A percentile compares a stretch with the other conserved stretches of the same genome.
Conservation (phyloP, 2,113 vertebrate species). For the Phylloscopus trochilus region DNA sequence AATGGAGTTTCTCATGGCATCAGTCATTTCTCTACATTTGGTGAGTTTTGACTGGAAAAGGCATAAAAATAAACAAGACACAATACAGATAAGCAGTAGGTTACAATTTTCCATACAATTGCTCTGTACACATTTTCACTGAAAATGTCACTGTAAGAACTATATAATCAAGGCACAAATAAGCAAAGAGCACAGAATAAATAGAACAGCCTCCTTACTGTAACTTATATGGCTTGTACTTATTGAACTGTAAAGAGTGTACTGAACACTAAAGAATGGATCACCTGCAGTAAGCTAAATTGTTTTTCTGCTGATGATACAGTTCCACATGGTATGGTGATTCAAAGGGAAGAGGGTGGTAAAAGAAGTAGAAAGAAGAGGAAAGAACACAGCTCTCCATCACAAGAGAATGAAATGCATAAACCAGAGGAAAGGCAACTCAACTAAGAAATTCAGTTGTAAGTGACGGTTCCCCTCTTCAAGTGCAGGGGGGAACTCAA, state of each 20-base stretch:
- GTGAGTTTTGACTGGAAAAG: not conserved
- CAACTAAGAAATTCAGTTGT: not conserved
- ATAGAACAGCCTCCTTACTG: not conserved
- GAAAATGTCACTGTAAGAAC: conserved; percentile 1
- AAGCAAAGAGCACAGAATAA: conserved; percentile 24
- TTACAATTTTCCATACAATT: conserved; percentile 19
- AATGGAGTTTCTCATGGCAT: not conserved
- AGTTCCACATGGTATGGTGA: not conserved
- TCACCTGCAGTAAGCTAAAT: not conserved
- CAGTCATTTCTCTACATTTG: not conserved
- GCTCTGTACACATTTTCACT: not conserved
- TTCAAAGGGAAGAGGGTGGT: not conserved
- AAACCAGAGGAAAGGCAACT: not conserved
- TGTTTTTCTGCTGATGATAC: not conserved
- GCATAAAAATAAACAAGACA: conserved; percentile 38
- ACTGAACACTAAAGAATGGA: not conserved
- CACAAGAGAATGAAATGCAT: not conserved
- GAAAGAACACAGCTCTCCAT: not conserved
- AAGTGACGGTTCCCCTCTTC: not conserved
- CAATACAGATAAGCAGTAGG: not conserved
- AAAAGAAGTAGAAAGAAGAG: not conserved
- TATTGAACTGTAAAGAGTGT: not conserved
- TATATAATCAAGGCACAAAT: conserved; percentile 21
- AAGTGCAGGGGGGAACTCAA: not conserved
- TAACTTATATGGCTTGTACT: not conserved